phyloP scores from a whole-genome alignment of 2,797 vertebrate species.

The Helarctos malayanus region DNA sequence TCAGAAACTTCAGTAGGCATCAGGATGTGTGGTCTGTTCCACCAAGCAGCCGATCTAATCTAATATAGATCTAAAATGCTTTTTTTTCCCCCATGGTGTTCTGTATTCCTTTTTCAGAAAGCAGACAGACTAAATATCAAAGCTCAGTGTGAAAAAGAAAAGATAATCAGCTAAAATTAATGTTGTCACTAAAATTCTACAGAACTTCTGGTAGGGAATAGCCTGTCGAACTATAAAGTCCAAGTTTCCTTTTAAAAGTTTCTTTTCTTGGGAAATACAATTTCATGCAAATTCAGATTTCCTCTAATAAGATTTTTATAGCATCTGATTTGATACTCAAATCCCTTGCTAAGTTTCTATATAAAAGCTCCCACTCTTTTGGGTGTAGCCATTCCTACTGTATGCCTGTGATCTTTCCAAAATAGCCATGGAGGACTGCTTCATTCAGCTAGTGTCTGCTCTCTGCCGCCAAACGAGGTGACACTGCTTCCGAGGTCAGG shows the following conservation, averaged over 20 bases:
- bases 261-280: conserved; percentile 42
- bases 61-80: not conserved
- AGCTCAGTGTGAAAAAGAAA: conserved; percentile 16
- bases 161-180: conserved; percentile 50
- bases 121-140: conserved; percentile 3
- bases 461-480: not conserved
- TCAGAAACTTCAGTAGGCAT: not conserved
- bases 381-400: not conserved
- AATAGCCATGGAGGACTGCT: not conserved
- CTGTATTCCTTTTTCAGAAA: not conserved
- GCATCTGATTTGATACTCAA: not conserved
- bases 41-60: not conserved
- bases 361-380: not conserved
- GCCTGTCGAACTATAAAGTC: conserved; percentile 46
- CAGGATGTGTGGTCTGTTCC: not conserved
- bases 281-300: conserved; percentile 58
- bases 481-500: not conserved
- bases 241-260: conserved; percentile 49
- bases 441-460: not conserved
- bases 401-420: not conserved
- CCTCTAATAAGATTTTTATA: conserved; percentile 15
- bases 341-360: conserved; percentile 17
- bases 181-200: not conserved
- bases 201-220: conserved; percentile 38
- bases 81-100: not conserved